These are phyloP conservation scores for Pelmatolapia mariae DNA, from an alignment of 2,113 vertebrate species.

Conservation along the genomic window DNA sequence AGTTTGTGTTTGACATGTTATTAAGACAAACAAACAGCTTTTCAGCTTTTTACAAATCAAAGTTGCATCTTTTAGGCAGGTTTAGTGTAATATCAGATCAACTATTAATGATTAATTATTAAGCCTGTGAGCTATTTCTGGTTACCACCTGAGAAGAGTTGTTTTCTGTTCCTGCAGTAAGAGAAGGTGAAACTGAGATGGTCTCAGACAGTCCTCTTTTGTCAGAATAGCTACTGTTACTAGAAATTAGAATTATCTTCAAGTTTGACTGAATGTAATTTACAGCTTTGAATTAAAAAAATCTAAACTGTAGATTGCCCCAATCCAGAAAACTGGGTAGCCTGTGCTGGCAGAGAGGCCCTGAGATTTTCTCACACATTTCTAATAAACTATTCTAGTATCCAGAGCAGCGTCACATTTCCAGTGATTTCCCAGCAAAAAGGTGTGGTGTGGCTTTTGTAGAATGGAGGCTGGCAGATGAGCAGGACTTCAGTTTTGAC, in stretches of 20 bases:
- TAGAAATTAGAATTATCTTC: background rate
- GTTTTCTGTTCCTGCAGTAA: background rate
- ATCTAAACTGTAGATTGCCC: background rate
- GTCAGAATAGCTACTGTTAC: background rate
- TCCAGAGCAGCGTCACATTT: background rate
- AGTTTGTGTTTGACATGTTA: background rate
- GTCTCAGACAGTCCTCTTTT: background rate
- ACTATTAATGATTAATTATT: background rate
- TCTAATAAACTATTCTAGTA: background rate
- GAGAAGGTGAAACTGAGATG: background rate
- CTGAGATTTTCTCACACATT: background rate
- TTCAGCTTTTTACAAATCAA: background rate
- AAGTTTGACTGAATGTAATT: background rate
- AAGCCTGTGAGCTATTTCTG: background rate
- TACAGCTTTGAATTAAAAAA: background rate
- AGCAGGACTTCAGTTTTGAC: background rate
- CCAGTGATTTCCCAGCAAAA: background rate
- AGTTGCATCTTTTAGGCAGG: background rate
- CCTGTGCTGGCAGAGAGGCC: background rate
- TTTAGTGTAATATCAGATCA: background rate
- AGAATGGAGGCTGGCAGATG: background rate
- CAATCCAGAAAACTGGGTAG: background rate
- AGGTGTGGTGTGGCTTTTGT: background rate
- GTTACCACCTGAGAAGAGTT: background rate
- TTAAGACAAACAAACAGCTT: background rate